These are phyloP conservation scores for Sebastolobus alascanus DNA, from an alignment of 2,797 vertebrate species.

Conservation along the genomic window DNA sequence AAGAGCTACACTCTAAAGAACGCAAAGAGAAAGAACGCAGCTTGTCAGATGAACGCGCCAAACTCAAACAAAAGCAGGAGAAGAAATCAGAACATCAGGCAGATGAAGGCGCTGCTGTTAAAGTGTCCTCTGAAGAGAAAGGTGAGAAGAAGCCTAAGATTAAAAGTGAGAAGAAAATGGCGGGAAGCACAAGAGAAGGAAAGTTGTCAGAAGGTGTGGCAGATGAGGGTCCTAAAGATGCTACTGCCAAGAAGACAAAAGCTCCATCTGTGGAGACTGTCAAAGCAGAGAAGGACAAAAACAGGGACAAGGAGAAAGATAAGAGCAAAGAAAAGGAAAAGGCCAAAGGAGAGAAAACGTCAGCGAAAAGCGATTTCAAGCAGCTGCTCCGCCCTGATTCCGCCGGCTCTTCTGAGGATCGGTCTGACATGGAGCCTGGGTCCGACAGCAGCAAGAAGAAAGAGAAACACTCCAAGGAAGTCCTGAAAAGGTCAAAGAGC, in stretches of 20 bases:
- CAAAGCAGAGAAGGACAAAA: slow-evolving; percentile 87
- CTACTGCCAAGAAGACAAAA: slow-evolving; percentile 85
- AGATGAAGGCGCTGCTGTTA: slow-evolving; percentile 80
- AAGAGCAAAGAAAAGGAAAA: slow-evolving; percentile 81
- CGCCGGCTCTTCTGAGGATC: slow-evolving; percentile 89
- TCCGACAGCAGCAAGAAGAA: slow-evolving; percentile 86
- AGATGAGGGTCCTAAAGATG: slow-evolving; percentile 85
- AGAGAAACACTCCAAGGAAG: slow-evolving; percentile 87
- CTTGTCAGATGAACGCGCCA: slow-evolving; percentile 88
- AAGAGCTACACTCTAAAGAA: slow-evolving; percentile 83
- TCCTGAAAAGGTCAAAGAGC: slow-evolving; percentile 87
- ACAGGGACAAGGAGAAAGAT: slow-evolving; percentile 66
- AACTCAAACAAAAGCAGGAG: slow-evolving; percentile 89
- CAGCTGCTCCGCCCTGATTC: slow-evolving; percentile 84
- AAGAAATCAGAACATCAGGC: slow-evolving; percentile 79
- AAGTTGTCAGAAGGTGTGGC: slow-evolving; percentile 80
- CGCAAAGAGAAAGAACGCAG: slow-evolving; percentile 90
- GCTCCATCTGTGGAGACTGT: slow-evolving; percentile 77
- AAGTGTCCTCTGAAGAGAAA: slow-evolving; percentile 88
- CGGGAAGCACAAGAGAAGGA: slow-evolving; percentile 84
- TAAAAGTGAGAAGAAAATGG: slow-evolving; percentile 89
- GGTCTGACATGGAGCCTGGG: slow-evolving; percentile 86
- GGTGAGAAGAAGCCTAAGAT: slow-evolving; percentile 90
- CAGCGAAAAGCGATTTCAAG: slow-evolving; percentile 85
- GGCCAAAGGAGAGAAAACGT: slow-evolving; percentile 82